These are phyloP conservation scores for Tachystola acroxantha DNA, from an alignment of 2,888 invertebrate genomes.

Conservation along the genomic window DNA sequence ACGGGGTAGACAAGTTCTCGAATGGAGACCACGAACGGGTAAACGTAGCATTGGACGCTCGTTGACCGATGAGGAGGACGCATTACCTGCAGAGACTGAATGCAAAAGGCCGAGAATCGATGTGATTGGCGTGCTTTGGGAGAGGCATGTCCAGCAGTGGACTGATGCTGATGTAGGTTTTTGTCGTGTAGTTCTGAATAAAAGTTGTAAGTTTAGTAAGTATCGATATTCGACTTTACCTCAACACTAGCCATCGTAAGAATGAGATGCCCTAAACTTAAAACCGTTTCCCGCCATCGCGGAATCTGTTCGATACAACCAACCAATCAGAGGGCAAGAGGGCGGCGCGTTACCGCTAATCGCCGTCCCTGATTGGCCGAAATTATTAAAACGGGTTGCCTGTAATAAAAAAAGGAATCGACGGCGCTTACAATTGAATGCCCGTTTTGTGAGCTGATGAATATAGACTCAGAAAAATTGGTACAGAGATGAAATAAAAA, in stretches of 20 bases:
- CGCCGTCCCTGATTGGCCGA: constrained; percentile 52
- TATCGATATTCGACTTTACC: not conserved
- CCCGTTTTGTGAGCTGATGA: constrained; percentile 75
- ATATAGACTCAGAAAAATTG: constrained; percentile 70
- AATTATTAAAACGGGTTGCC: constrained; percentile 70
- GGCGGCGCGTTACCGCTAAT: constrained; percentile 54
- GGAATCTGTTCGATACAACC: constrained; percentile 57
- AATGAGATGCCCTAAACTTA: constrained; percentile 71
- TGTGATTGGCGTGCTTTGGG: too few relatives aligned
- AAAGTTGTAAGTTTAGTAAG: too few relatives aligned
- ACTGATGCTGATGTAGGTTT: too few relatives aligned
- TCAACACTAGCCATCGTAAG: constrained; percentile 51
- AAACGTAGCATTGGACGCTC: too few relatives aligned
- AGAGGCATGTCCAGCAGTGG: too few relatives aligned
- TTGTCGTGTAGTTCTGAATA: too few relatives aligned
- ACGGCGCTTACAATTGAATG: constrained; percentile 65
- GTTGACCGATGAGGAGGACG: too few relatives aligned
- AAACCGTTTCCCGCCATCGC: constrained; percentile 74
- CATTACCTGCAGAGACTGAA: too few relatives aligned
- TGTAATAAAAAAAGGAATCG: constrained; percentile 57
- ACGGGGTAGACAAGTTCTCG: too few relatives aligned
- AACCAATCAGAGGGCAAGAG: constrained; percentile 58
- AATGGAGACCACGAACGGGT: too few relatives aligned
- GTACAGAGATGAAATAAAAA: constrained; percentile 70
- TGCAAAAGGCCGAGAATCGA: too few relatives aligned